Conservation (phyloP, 2,888 invertebrate genomes). For the Ophraella communa region DNA sequence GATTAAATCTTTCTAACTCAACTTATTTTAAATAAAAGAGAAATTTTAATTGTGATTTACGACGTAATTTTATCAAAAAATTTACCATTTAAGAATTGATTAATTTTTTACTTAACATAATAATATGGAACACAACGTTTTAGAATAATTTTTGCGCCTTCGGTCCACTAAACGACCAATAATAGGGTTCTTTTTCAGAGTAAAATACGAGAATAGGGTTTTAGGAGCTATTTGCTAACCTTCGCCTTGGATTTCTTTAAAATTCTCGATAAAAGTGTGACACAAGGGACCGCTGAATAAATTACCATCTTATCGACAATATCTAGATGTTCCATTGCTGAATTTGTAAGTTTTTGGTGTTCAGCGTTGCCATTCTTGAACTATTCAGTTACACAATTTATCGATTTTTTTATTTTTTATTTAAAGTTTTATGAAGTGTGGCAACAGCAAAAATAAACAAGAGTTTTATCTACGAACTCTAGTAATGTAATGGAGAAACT, state of each 20-base stretch:
- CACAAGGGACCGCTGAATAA: conserved; percentile 21
- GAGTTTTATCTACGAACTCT: too few species aligned
- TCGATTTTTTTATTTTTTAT: neutral
- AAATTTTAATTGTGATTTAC: too few species aligned
- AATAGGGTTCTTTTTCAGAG: conserved; percentile 12
- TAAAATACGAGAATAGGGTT: conserved; percentile 20
- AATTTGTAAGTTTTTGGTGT: conserved; percentile 15
- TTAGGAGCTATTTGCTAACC: conserved; percentile 21
- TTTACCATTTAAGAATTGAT: neutral
- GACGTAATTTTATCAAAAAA: too few species aligned
- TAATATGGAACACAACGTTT: neutral
- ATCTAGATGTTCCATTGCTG: conserved; percentile 19
- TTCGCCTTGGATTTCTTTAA: conserved; percentile 16
- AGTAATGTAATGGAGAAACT: too few species aligned
- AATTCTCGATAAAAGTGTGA: conserved; percentile 23
- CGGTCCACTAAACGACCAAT: conserved; percentile 10
- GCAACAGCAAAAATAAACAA: too few species aligned
- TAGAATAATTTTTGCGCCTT: neutral
- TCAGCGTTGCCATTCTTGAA: conserved; percentile 6
- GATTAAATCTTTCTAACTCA: too few species aligned
- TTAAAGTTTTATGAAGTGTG: neutral
- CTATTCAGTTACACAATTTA: conserved; percentile 1
- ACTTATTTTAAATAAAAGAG: too few species aligned
- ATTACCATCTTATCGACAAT: conserved; percentile 22
- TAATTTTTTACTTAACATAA: neutral